phyloP scores from a whole-genome alignment of 2,113 vertebrate species.

The Nothobranchius kuhntae region DNA sequence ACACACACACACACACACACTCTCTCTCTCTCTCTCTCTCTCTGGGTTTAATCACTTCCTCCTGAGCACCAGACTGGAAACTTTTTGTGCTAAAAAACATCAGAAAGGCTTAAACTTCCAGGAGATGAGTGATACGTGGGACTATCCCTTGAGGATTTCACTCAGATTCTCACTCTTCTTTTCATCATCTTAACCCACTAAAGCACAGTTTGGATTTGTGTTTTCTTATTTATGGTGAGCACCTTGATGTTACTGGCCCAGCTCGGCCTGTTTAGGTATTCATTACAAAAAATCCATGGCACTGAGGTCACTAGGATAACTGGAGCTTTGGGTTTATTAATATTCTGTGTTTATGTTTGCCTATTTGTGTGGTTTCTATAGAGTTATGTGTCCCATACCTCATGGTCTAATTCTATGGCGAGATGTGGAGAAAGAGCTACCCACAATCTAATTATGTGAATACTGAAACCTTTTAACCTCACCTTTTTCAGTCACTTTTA shows the following conservation, averaged over 20 bases:
- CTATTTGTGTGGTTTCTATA: constrained; percentile 50
- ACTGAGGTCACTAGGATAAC: constrained; percentile 65
- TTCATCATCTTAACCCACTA: constrained; percentile 12
- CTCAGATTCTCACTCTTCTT: background rate
- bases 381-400: constrained; percentile 22
- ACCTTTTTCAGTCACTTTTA: background rate
- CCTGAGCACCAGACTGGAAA: constrained; percentile 52
- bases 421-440: constrained; percentile 1
- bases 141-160: constrained; percentile 10
- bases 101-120: constrained; percentile 19
- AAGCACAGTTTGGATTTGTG: constrained; percentile 33
- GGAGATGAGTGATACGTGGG: constrained; percentile 37
- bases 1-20: too few species aligned
- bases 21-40: background rate
- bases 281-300: constrained; percentile 30
- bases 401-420: constrained; percentile 10
- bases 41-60: constrained; percentile 66
- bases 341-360: constrained; percentile 45
- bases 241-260: constrained; percentile 49
- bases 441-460: background rate
- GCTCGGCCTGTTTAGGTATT: constrained; percentile 48
- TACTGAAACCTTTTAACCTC: background rate
- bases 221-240: constrained; percentile 44
- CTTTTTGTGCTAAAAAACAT: constrained; percentile 36
- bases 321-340: constrained; percentile 54